phyloP scores from a whole-genome alignment of 2,888 invertebrate genomes.

The Caenorhabditis plicata region DNA sequence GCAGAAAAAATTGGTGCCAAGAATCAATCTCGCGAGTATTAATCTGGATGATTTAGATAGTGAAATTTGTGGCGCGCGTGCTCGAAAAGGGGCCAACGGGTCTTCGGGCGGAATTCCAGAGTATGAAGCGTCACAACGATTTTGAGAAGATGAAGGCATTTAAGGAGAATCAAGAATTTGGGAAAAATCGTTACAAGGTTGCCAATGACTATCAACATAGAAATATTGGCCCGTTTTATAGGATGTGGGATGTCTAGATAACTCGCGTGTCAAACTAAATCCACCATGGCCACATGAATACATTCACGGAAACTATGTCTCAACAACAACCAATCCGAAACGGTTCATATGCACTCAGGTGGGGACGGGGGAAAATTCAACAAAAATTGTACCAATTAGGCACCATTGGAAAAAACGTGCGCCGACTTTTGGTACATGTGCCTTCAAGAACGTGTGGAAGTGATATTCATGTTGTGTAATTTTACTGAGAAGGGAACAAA shows the following conservation, averaged over 20 bases:
- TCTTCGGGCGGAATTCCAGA: conserved; percentile 31
- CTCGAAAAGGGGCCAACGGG: conserved; percentile 31
- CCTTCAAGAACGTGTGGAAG: conserved; percentile 34
- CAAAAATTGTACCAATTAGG: conserved; percentile 4
- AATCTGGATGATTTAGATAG: conserved; percentile 8
- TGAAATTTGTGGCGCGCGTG: conserved; percentile 25
- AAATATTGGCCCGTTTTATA: neutral
- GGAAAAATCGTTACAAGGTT: conserved; percentile 32
- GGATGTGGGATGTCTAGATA: conserved; percentile 43
- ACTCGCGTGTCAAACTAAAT: conserved; percentile 30
- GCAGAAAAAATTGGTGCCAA: conserved; percentile 1
- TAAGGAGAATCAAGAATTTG: conserved; percentile 20
- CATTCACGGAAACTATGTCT: conserved; percentile 46
- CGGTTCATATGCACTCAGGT: conserved; percentile 44
- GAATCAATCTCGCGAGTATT: too few species aligned
- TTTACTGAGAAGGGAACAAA: conserved; percentile 33
- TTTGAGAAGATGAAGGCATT: conserved; percentile 37
- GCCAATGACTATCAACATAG: neutral
- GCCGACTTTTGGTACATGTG: conserved; percentile 44
- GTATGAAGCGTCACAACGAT: conserved; percentile 30
- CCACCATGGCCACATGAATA: conserved; percentile 33
- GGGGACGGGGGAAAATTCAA: neutral
- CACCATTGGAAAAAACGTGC: conserved; percentile 41
- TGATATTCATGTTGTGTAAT: conserved; percentile 44
- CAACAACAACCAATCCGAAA: conserved; percentile 23